A percentile compares a stretch with the other conserved stretches of the same genome.
phyloP scores from a whole-genome alignment of 2,888 invertebrate species.

The Dasypolia templi region DNA sequence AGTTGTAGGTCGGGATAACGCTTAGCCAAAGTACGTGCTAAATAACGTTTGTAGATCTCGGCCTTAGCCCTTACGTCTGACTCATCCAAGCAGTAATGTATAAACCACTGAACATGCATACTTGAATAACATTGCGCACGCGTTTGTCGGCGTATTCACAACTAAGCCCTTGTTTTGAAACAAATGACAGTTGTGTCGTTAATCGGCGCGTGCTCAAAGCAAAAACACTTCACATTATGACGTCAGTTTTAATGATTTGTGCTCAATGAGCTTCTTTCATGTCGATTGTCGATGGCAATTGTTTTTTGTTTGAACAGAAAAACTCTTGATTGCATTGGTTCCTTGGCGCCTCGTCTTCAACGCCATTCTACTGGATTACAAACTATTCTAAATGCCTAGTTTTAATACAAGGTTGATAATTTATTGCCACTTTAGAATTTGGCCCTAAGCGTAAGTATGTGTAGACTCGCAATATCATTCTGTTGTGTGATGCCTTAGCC shows the following conservation, averaged over 20 bases:
- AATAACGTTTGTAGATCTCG: neutral
- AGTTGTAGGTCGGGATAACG: neutral
- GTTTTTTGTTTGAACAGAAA: constrained; percentile 29
- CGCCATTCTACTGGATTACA: neutral
- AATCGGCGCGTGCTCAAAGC: constrained; percentile 29
- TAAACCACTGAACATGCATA: constrained; percentile 7
- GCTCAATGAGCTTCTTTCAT: constrained; percentile 35
- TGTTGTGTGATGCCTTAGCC: neutral
- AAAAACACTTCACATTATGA: constrained; percentile 36
- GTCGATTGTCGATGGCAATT: constrained; percentile 5
- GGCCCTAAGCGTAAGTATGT: too few species aligned
- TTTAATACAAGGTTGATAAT: neutral
- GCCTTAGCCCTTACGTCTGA: constrained; percentile 1
- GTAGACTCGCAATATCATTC: neutral
- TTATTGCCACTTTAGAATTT: neutral
- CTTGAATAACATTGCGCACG: constrained; percentile 32
- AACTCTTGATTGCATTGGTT: constrained; percentile 1
- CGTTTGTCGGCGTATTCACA: constrained; percentile 23
- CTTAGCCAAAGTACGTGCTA: neutral
- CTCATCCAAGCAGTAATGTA: constrained; percentile 19
- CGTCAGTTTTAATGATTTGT: constrained; percentile 33
- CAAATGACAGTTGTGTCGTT: constrained; percentile 45
- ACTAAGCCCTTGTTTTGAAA: constrained; percentile 44
- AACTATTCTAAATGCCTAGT: neutral
- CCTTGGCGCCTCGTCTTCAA: neutral